Evolutionary conservation across 2,888 invertebrate species (phyloP), one percentile per base, ranked within the genome.

Genomic region (Ctenicera cuprea): DNA sequence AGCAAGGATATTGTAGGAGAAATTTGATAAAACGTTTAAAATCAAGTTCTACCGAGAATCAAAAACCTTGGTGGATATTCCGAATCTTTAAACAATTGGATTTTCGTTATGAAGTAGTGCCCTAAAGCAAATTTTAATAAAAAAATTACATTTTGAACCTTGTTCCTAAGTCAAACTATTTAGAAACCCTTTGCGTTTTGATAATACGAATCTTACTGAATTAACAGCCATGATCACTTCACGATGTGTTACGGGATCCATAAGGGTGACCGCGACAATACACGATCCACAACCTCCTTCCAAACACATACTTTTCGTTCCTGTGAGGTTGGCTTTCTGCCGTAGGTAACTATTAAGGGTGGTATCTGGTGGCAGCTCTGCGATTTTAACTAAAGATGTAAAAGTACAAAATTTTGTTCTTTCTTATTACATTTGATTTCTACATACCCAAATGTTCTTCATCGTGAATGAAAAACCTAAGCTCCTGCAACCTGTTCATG

Each of bases 251-350:
- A 81, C 83, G 0, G 89, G 88, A 76, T 90, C 87, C 0, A 84
- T 83, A n/a, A 83, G 87, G 0, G 87, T 82, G 0, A 88, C 89
- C 0, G 89, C 86, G 0, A 91, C 91, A 1, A 90, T 87, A 80
- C 94, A 94, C 0, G 90, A 90, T 0, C 94, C 94, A 79, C 94
- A 94, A 0, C 94, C 94, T 0, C 94, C 94, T 82, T 94, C 93
- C 38, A 89, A 89, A 78, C 94, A 94, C 92, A 93, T 93, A 4
- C 87, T 88, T 81, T 94, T 94, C 0, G 94, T 94, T 0, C 93
- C 94, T 1, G 89, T 90, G 0, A 93, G 85, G 69, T 90, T 88
- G 0, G 90, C 90, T 74, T 89, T 87, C 0, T 90, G 89, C 3
- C 94, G 87, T 59, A 94, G 89, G 80, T 89, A 94, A 43, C 90